Base-by-base conservation (phyloP, 1,140 invertebrate genomes). In the Atta cephalotes region DNA sequence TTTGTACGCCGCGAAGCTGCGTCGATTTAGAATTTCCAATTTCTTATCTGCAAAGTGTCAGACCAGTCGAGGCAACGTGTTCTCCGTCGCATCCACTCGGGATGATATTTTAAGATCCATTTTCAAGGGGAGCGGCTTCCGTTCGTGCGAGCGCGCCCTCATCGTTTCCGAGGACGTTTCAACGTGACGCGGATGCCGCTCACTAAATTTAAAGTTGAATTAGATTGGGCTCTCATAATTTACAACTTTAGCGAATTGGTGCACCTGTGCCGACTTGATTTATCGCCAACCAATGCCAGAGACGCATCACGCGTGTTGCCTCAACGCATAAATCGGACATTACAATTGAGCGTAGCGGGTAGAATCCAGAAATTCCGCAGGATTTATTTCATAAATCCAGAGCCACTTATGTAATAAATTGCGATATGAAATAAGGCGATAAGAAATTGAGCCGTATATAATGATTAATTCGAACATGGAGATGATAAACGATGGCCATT, bases 141-240 rank as follows among this genome's bases (percentile, higher is more conserved):
- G 66, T 63, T 85, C 76, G 51, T 9, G 63, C 21, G 25, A 60
- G 79, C 39, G 12, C 10, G 21, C 58, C 51, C 14, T 66, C 68
- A n/a, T 45, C 31, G 49, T 74, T 90, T 80, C 84, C 78, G 77
- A 78, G 78, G 70, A 87, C 76, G 74, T 90, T 90, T 88, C 77
- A 80, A 92, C 91, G 81, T 85, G 56, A 91, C 88, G 78, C 82
- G 76, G 49, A 14, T 4, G n/a, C 28, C 45, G 89, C 77, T 88
- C 88, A 87, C 81, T 88, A 91, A 92, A 92, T 92, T 93, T 92
- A 85, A 92, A 76, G 65, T 91, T 85, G 90, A 93, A 92, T 92
- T 89, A 89, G 51, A 71, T 35, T 35, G 81, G 86, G 77, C 88
- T 77, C 77, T 51, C 66, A 14, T 39, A 21, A 68, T 18, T 76